A percentile compares a stretch with the other conserved stretches of the same genome.
Conservation (phyloP, 2,797 vertebrate genomes). For the Orientallactaga sibirica region DNA sequence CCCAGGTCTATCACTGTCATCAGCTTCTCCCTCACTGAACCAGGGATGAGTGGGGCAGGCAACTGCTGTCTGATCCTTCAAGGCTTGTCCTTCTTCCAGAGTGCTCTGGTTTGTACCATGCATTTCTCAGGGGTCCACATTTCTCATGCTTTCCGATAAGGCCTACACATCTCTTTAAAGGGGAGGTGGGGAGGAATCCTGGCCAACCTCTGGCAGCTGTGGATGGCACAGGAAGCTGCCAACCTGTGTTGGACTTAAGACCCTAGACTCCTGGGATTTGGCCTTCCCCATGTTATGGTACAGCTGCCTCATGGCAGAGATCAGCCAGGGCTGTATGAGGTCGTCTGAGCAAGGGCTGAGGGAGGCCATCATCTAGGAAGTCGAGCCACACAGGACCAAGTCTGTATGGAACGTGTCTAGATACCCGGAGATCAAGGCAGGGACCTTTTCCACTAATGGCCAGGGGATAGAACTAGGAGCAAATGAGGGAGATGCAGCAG, state of each 20-base stretch:
- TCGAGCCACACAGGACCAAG: constrained; percentile 10
- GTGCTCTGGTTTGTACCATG: constrained; percentile 42
- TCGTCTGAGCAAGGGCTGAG: constrained; percentile 44
- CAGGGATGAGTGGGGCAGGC: neutral
- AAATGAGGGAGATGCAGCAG: neutral
- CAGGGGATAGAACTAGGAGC: neutral
- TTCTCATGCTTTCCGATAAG: constrained; percentile 56
- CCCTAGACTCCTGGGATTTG: constrained; percentile 6
- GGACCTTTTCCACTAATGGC: neutral
- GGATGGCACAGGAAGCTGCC: constrained; percentile 12
- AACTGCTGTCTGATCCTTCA: neutral
- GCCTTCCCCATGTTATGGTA: neutral
- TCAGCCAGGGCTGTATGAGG: neutral
- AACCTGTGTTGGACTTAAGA: neutral
- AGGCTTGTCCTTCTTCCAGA: constrained; percentile 44
- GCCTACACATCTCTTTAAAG: constrained; percentile 33
- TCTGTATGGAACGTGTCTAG: neutral
- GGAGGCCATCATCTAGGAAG: neutral
- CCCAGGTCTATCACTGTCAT: neutral
- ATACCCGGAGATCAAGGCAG: neutral
- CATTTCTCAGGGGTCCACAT: constrained; percentile 78
- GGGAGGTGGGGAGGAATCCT: neutral
- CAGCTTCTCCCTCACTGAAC: neutral
- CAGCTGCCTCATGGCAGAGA: constrained; percentile 26
- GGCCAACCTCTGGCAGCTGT: constrained; percentile 10